Percentiles rank a stretch among this genome's conserved stretches.
phyloP scores from a whole-genome alignment of 2,113 vertebrate genomes.

The Hemiprocne comata region DNA sequence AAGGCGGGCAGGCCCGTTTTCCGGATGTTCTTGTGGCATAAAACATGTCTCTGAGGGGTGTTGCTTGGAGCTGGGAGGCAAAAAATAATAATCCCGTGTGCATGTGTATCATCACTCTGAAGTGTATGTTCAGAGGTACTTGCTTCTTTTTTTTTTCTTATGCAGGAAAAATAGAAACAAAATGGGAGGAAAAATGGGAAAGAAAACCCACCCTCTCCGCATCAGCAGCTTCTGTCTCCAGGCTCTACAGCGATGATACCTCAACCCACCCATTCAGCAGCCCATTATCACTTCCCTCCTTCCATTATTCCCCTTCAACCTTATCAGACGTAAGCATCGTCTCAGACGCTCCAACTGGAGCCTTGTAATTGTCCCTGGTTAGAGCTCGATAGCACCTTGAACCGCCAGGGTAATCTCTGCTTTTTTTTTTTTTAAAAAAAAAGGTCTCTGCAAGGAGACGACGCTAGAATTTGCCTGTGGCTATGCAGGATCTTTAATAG shows the following conservation, averaged over 20 bases:
- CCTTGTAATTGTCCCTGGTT: conserved; percentile 83
- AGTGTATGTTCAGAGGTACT: conserved; percentile 55
- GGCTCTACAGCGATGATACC: conserved; percentile 75
- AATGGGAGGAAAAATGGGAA: background rate
- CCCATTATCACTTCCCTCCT: conserved; percentile 78
- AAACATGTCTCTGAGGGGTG: conserved; percentile 24
- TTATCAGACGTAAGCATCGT: conserved; percentile 80
- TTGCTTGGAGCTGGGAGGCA: conserved; percentile 65
- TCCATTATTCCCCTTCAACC: conserved; percentile 82
- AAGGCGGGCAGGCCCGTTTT: background rate
- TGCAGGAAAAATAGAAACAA: conserved; percentile 74
- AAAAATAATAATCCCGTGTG: background rate
- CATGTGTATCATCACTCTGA: conserved; percentile 27
- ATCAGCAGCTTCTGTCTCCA: conserved; percentile 72
- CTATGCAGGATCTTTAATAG: conserved; percentile 81
- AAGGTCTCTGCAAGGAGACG: conserved; percentile 72
- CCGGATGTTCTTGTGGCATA: background rate
- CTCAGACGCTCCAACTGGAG: conserved; percentile 77
- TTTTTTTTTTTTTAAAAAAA: conserved; percentile 44
- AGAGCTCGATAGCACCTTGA: conserved; percentile 84
- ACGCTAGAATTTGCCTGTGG: conserved; percentile 80
- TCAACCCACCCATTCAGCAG: conserved; percentile 75
- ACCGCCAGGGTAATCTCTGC: conserved; percentile 80
- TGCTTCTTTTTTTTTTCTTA: conserved; percentile 26
- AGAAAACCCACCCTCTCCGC: background rate